Base-by-base conservation (phyloP, 2,113 vertebrate genomes). In the Nestor notabilis region DNA sequence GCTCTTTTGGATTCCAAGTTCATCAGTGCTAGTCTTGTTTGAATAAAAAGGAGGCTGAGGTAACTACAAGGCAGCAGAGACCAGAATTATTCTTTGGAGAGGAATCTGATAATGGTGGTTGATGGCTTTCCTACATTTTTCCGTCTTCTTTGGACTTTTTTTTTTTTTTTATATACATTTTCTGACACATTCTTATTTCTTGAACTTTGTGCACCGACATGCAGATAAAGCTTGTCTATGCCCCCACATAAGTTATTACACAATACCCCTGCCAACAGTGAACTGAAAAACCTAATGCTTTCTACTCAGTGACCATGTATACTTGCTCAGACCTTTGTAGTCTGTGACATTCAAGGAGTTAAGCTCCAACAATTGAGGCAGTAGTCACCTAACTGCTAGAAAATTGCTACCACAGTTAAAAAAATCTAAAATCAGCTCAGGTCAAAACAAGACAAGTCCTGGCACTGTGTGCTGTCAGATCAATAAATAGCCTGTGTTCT, bases 41-140 rank as follows among this genome's bases (percentile, higher is more conserved):
- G 5, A 33, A 17, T 23, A 43, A 9, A 79, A 44, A 5, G 9
- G 8, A 0, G 6, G 2, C 11, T 65, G n/a, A 31, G 27, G 25
- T 15, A 71, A 35, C 7, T 14, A 56, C 18, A 72, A 68, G 8
- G 13, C 4, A 72, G 25, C 9, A 78, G 12, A 52, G 21, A 70
- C 7, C 5, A 60, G 13, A 58, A 33, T 79, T 83, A 1, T 29
- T 58, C n/a, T 47, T 23, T 33, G 13, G 4, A 3, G 5, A 50
- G 10, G 5, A 71, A 50, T 29, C 19, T 5, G 6, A 41, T 24
- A 21, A 9, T 44, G 31, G 28, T 53, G 15, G 15, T 9, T 76
- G 10, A 16, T 61, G 12, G 15, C n/a, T 39, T 8, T 46, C 64
- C 53, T 44, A 24, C 19, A 55, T 16, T 47, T 16, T 39, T 60